These are phyloP conservation scores for Eupithecia centaureata DNA, from an alignment of 2,888 invertebrate genomes.

Conservation along the genomic window DNA sequence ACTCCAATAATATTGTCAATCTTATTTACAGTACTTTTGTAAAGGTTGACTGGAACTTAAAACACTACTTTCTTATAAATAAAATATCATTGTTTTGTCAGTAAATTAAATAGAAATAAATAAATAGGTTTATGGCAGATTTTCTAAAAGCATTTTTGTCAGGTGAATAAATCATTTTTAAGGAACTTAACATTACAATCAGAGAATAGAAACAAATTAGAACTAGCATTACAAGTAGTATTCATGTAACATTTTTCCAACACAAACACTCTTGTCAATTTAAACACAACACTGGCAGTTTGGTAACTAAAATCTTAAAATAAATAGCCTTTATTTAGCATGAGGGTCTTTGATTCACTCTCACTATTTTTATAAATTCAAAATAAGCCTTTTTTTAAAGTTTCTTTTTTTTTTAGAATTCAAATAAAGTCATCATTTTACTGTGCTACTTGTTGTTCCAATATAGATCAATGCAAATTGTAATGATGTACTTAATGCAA, in stretches of 20 bases:
- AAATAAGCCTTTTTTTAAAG: background rate
- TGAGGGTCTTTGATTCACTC: constrained; percentile 3
- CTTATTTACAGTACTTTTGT: constrained; percentile 35
- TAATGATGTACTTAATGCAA: background rate
- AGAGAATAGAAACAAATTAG: no score
- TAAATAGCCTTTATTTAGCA: constrained; percentile 30
- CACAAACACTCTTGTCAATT: constrained; percentile 9
- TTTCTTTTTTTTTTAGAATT: background rate
- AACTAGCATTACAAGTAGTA: no score
- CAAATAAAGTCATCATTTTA: background rate
- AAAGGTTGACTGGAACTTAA: constrained; percentile 26
- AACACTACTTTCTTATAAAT: constrained; percentile 20
- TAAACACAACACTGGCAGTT: constrained; percentile 27
- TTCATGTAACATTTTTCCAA: no score
- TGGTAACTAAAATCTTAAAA: constrained; percentile 29
- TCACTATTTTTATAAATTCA: background rate
- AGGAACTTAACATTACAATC: no score
- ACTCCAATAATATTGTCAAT: constrained; percentile 41
- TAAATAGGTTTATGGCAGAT: constrained; percentile 32
- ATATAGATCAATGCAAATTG: background rate
- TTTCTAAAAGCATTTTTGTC: constrained; percentile 7
- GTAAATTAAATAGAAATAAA: constrained; percentile 18
- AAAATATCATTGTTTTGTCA: constrained; percentile 28
- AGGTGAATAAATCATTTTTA: no score
- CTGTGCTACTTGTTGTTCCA: background rate